Evolutionary conservation across 2,888 invertebrate species (phyloP).

Genomic region (Eupithecia abbreviata): DNA sequence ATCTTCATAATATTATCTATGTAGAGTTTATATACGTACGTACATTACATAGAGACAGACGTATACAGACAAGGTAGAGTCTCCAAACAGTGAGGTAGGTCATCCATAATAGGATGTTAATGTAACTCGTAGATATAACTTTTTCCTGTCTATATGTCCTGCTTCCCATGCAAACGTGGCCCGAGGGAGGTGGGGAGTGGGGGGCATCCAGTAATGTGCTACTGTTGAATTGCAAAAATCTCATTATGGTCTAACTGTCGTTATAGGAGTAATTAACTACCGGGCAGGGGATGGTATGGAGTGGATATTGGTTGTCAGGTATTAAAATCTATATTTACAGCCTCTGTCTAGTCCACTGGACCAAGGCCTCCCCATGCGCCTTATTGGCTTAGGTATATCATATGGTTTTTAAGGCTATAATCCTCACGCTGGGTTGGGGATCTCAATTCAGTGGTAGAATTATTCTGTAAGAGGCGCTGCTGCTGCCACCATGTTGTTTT

Average conservation of each 20-base stretch:
- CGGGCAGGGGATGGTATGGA: constrained; percentile 54
- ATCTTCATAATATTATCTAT: too few relatives aligned
- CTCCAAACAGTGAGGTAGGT: neutral
- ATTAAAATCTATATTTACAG: too few relatives aligned
- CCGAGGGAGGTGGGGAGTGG: constrained; percentile 54
- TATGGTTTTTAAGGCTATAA: too few relatives aligned
- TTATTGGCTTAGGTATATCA: too few relatives aligned
- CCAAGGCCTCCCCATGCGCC: too few relatives aligned
- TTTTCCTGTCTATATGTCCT: neutral
- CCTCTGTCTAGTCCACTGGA: too few relatives aligned
- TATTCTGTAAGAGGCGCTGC: too few relatives aligned
- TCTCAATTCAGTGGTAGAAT: too few relatives aligned
- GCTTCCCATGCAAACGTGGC: constrained; percentile 39
- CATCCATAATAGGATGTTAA: neutral
- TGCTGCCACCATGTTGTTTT: too few relatives aligned
- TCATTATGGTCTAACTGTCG: constrained; percentile 83
- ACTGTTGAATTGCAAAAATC: constrained; percentile 84
- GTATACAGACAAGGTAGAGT: neutral
- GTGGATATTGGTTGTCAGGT: constrained; percentile 34
- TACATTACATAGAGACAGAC: too few relatives aligned
- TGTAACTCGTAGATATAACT: neutral
- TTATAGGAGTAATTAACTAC: constrained; percentile 82
- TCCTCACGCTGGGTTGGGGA: too few relatives aligned
- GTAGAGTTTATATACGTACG: too few relatives aligned
- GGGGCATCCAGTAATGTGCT: constrained; percentile 78